Percentiles rank a stretch among this genome's conserved stretches.
Evolutionary conservation across 30 jellyfish, hydroid and myxozoan genomes (phyloP).

Genomic region (Pelagia noctiluca): DNA sequence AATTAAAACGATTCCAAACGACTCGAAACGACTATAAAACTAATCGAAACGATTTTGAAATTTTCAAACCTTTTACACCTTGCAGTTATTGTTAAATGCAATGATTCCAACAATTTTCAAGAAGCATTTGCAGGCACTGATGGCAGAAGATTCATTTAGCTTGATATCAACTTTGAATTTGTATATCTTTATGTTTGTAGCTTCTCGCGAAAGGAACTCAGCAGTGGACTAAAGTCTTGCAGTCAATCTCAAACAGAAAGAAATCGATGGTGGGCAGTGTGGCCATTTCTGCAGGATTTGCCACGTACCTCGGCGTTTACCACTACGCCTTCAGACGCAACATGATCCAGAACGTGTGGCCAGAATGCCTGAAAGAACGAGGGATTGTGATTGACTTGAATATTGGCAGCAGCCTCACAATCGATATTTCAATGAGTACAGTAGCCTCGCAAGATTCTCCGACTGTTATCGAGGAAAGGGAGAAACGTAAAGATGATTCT

Average conservation of each 20-base stretch:
- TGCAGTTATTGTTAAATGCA: no score
- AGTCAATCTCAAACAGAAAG: constrained; percentile 48
- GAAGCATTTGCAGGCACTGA: no score
- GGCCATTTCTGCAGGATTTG: constrained; percentile 71
- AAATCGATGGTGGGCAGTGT: constrained; percentile 61
- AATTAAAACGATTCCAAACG: no score
- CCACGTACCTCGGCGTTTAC: constrained; percentile 66
- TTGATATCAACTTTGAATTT: no score
- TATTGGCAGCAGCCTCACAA: constrained; percentile 50
- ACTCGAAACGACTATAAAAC: no score
- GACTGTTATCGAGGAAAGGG: no score
- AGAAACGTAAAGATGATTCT: no score
- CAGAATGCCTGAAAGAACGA: constrained; percentile 70
- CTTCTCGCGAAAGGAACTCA: constrained; percentile 53
- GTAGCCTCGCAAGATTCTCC: no score
- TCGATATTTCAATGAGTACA: constrained; percentile 41
- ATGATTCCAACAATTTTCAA: no score
- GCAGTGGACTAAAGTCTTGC: constrained; percentile 63
- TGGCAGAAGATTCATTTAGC: no score
- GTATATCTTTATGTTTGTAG: constrained; percentile 31
- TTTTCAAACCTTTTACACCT: no score
- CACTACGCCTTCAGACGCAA: constrained; percentile 52
- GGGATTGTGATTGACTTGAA: constrained; percentile 57
- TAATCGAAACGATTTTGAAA: no score
- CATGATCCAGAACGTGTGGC: constrained; percentile 49